Base-by-base conservation (phyloP, 1,140 invertebrate species). In the Holotrichia oblita region DNA sequence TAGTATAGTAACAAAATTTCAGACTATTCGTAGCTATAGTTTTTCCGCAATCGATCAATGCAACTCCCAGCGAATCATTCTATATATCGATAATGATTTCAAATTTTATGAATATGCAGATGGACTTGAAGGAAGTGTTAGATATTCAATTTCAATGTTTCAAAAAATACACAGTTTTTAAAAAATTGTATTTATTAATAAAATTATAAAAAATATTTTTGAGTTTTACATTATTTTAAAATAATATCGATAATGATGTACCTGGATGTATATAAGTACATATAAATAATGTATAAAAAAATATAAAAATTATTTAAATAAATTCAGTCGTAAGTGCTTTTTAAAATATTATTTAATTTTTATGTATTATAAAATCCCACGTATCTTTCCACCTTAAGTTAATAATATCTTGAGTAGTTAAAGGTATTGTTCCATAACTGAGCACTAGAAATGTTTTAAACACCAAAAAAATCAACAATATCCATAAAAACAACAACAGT, bases 321-420 rank as follows among this genome's bases (percentile, higher is more conserved):
- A 10, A 22, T 48, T 76, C 74, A 42, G 74, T 42, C 74, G 42
- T 17, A 42, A 14, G 17, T 34, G 10, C 40, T 42, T 42, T n/a
- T 48, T 34, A 44, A 42, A 44, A 14, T 59, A 64, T 78, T 64
- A 79, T 40, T 81, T 81, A 84, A 78, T 85, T 89, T 87, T 92
- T 93, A 84, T 96, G 95, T 78, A 97, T 89, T 83, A 98, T 97
- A 86, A 98, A 97, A 87, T 98, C 96, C 97, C 97, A 98, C 6
- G 95, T 94, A 82, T 97, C 95, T 84, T 92, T 95, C 96, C 96
- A 97, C 83, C 94, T 91, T 27, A 98, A 87, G 83, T 90, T 91
- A 48, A 94, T 88, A 77, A 98, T 90, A 82, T 97, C 93, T 74
- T 90, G 89, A 73, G 93, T 91, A 78, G 90, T 92, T 76, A 97